Evolutionary conservation across 2,888 invertebrate species (phyloP).

Genomic region (Xestia ashworthii): DNA sequence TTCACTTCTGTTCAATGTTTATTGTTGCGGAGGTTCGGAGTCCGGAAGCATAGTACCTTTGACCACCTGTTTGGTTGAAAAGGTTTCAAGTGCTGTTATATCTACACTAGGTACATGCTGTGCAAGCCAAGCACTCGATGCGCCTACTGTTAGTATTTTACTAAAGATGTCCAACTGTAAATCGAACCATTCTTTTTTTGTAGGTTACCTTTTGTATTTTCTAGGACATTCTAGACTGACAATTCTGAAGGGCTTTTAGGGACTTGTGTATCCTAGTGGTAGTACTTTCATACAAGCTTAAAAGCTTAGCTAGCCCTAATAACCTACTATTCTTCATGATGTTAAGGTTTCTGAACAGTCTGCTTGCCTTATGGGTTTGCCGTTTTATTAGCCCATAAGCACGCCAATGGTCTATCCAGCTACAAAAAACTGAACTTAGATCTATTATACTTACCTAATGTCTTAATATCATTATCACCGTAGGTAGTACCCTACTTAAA

Average conservation of each 20-base stretch:
- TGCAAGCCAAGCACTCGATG: not conserved
- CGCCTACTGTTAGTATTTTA: constrained; percentile 35
- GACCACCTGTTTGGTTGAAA: not conserved
- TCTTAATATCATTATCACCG: not conserved
- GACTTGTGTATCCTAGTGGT: too few relatives aligned
- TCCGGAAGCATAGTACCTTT: not conserved
- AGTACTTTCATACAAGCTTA: too few relatives aligned
- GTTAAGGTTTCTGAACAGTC: too few relatives aligned
- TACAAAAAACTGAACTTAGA: too few relatives aligned
- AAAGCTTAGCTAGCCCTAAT: too few relatives aligned
- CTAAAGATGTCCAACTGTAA: constrained; percentile 14
- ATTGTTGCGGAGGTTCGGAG: not conserved
- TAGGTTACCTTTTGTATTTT: constrained; percentile 19
- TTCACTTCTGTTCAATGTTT: not conserved
- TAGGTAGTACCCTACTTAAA: too few relatives aligned
- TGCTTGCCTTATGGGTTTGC: too few relatives aligned
- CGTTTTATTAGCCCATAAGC: too few relatives aligned
- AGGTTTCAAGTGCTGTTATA: not conserved
- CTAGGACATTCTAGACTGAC: not conserved
- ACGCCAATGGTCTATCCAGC: not conserved
- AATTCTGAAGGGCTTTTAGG: too few relatives aligned
- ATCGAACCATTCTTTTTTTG: constrained; percentile 9
- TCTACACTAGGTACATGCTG: not conserved
- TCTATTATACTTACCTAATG: too few relatives aligned
- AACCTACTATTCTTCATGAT: too few relatives aligned